A percentile compares a stretch with the other conserved stretches of the same genome.
Evolutionary conservation across 2,888 invertebrate genomes (phyloP).

Genomic region (Thyatira batis): DNA sequence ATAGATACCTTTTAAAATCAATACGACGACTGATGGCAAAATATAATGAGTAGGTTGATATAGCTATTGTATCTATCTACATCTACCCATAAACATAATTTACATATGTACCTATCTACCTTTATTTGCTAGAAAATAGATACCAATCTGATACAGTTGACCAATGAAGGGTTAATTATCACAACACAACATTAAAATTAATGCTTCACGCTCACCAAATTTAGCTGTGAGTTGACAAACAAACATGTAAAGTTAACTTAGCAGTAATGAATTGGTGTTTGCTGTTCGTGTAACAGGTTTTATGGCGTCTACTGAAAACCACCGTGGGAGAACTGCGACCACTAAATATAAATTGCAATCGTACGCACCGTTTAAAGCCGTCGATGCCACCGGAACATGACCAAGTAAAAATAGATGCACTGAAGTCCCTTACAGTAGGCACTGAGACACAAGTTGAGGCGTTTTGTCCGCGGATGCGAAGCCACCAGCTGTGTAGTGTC

Average conservation of each 20-base stretch:
- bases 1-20: neutral
- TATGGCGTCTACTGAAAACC: conserved; percentile 42
- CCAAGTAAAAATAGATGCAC: conserved; percentile 54
- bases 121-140: neutral
- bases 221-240: conserved; percentile 46
- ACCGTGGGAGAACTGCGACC: neutral
- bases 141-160: neutral
- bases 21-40: neutral
- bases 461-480: conserved; percentile 51
- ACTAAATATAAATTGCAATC: conserved; percentile 10
- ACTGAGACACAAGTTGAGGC: conserved; percentile 55
- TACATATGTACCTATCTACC: neutral
- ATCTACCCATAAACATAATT: too few species aligned
- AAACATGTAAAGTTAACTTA: conserved; percentile 46
- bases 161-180: neutral
- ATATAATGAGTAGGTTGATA: neutral
- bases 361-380: conserved; percentile 72
- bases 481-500: conserved; percentile 63
- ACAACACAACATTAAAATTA: neutral
- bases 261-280: conserved; percentile 49
- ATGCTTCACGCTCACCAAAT: conserved; percentile 10
- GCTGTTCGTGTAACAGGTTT: conserved; percentile 66
- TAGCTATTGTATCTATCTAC: too few species aligned
- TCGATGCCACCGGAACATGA: conserved; percentile 62
- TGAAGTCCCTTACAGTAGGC: conserved; percentile 51